phyloP scores from a whole-genome alignment of 2,113 vertebrate species.

The Solea senegalensis region DNA sequence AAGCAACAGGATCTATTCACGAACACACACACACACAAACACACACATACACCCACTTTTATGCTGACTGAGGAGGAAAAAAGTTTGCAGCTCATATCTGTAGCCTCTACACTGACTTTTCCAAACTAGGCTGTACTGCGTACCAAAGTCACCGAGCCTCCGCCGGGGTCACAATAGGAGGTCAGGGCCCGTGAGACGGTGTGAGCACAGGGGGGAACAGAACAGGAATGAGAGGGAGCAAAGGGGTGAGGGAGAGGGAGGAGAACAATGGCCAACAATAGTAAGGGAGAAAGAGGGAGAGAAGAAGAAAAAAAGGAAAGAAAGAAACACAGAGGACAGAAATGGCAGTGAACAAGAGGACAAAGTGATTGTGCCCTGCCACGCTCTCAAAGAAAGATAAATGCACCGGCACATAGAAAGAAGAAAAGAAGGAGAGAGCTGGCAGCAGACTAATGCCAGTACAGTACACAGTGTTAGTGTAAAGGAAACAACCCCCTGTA shows the following conservation, averaged over 20 bases:
- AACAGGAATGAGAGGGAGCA: constrained; percentile 50
- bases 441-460: neutral
- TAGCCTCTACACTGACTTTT: constrained; percentile 78
- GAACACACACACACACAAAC: constrained; percentile 72
- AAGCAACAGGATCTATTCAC: constrained; percentile 81
- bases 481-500: no score
- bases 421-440: constrained; percentile 5
- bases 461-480: no score
- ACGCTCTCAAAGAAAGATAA: constrained; percentile 48
- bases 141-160: constrained; percentile 72
- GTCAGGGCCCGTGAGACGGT: constrained; percentile 68
- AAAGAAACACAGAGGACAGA: constrained; percentile 44
- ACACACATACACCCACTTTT: constrained; percentile 75
- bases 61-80: constrained; percentile 76
- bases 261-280: constrained; percentile 55
- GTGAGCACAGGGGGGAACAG: constrained; percentile 54
- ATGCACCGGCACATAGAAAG: constrained; percentile 30
- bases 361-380: constrained; percentile 45
- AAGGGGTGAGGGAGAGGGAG: constrained; percentile 44
- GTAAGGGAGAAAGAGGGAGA: constrained; percentile 22
- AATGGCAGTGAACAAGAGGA: constrained; percentile 48
- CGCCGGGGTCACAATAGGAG: constrained; percentile 59
- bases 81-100: constrained; percentile 79
- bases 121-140: constrained; percentile 64
- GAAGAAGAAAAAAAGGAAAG: constrained; percentile 41